These are phyloP conservation scores for Meteorus cinctellus DNA, from an alignment of 2,888 invertebrate genomes.

Conservation along the genomic window DNA sequence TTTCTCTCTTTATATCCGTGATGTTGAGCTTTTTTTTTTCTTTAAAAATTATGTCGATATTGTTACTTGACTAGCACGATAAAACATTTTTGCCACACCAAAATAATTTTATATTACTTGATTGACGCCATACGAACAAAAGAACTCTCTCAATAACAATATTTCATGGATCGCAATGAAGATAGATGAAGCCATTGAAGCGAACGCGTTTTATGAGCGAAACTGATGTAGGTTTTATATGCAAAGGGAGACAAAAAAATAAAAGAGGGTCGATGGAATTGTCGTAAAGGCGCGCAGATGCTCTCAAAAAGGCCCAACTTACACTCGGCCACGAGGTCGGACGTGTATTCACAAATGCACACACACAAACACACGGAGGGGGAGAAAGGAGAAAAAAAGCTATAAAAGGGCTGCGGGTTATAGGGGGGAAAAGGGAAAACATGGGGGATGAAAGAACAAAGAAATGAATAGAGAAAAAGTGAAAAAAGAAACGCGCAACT, in stretches of 20 bases:
- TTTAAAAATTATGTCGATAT: neutral
- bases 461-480: neutral
- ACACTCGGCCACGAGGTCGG: conserved; percentile 27
- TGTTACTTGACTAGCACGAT: neutral
- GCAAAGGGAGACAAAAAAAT: neutral
- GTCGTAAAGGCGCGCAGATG: conserved; percentile 28
- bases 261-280: conserved; percentile 6
- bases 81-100: neutral
- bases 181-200: conserved; percentile 9
- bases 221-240: neutral
- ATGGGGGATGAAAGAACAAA: neutral
- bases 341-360: neutral
- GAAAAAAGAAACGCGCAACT: neutral
- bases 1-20: neutral
- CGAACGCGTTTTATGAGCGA: conserved; percentile 20
- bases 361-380: conserved; percentile 9
- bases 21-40: neutral
- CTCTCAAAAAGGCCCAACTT: conserved; percentile 20
- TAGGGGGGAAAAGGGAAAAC: neutral
- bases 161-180: neutral
- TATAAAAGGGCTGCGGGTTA: neutral
- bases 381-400: neutral
- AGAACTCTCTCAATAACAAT: neutral
- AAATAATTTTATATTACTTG: neutral
- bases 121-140: neutral